Evolutionary conservation across 2,888 invertebrate species (phyloP).

Genomic region (Cryptosula pallasiana): DNA sequence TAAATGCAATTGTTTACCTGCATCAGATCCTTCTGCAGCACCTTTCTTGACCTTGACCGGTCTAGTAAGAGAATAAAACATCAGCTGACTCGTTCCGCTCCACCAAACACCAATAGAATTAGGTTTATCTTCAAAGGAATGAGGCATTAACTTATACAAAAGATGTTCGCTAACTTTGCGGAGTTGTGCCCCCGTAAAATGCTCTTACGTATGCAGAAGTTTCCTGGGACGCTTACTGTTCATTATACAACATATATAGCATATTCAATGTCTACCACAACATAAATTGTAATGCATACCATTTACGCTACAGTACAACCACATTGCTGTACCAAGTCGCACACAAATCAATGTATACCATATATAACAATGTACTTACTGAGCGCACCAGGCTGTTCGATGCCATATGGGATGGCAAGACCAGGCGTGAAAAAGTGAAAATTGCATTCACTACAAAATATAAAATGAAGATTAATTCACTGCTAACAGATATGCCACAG

Average conservation of each 20-base stretch:
- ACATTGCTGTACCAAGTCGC: too few species aligned
- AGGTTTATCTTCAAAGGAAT: slow-evolving; percentile 38
- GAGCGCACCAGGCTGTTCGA: slow-evolving; percentile 35
- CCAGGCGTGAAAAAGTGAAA: slow-evolving; percentile 44
- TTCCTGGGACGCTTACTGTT: too few species aligned
- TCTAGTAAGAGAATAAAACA: slow-evolving; percentile 3
- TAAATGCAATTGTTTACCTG: slow-evolving; percentile 2
- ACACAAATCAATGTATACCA: too few species aligned
- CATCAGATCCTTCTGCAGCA: background rate
- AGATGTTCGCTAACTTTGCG: too few species aligned
- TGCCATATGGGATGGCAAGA: slow-evolving; percentile 34
- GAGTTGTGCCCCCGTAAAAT: too few species aligned
- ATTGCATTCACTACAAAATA: slow-evolving; percentile 24
- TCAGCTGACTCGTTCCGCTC: slow-evolving; percentile 36
- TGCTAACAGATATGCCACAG: too few species aligned
- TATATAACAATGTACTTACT: slow-evolving; percentile 33
- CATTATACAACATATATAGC: too few species aligned
- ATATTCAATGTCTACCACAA: too few species aligned
- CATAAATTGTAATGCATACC: too few species aligned
- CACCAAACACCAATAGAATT: slow-evolving; percentile 45
- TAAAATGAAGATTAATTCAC: background rate
- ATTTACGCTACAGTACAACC: too few species aligned
- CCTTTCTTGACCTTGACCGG: slow-evolving; percentile 19
- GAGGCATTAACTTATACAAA: too few species aligned
- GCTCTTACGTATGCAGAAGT: too few species aligned